A percentile compares a stretch with the other conserved stretches of the same genome.
phyloP scores from a whole-genome alignment of 2,888 invertebrate genomes.

The Mermis nigrescens region DNA sequence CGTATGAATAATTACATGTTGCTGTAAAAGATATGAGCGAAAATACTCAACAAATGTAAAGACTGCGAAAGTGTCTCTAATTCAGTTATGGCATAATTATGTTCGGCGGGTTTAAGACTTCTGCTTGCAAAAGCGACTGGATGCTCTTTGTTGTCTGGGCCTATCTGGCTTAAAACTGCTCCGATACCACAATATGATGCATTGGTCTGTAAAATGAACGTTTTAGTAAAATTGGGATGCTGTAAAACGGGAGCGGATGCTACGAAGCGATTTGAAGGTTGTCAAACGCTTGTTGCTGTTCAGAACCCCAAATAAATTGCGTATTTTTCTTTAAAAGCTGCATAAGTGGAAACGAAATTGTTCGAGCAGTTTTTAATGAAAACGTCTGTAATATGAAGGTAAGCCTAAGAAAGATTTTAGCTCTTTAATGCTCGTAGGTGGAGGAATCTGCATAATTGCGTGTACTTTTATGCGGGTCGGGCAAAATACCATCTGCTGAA shows the following conservation, averaged over 20 bases:
- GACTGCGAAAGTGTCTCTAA: background rate
- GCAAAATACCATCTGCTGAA: constrained; percentile 8
- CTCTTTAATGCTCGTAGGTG: background rate
- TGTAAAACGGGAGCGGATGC: constrained; percentile 13
- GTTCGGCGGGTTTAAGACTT: background rate
- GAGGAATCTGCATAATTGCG: background rate
- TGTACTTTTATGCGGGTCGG: constrained; percentile 9
- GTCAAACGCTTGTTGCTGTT: constrained; percentile 7
- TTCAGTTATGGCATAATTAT: background rate
- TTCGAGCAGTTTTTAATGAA: constrained; percentile 13
- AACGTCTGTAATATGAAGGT: constrained; percentile 13
- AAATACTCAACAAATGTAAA: background rate
- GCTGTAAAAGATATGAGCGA: background rate
- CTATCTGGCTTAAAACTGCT: background rate
- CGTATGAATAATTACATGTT: background rate
- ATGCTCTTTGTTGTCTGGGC: background rate
- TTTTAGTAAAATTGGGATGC: background rate
- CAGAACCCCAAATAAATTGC: constrained; percentile 14
- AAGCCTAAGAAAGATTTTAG: constrained; percentile 17
- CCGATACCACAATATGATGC: background rate
- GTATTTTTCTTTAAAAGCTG: constrained; percentile 15
- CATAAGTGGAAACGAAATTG: constrained; percentile 14
- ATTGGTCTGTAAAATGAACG: constrained; percentile 1
- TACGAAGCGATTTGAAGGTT: constrained; percentile 11
- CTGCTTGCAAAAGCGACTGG: background rate